These are phyloP conservation scores for Turritopsis dohrnii DNA, from an alignment of 30 jellyfish, hydroid and myxozoan genomes.

Conservation along the genomic window DNA sequence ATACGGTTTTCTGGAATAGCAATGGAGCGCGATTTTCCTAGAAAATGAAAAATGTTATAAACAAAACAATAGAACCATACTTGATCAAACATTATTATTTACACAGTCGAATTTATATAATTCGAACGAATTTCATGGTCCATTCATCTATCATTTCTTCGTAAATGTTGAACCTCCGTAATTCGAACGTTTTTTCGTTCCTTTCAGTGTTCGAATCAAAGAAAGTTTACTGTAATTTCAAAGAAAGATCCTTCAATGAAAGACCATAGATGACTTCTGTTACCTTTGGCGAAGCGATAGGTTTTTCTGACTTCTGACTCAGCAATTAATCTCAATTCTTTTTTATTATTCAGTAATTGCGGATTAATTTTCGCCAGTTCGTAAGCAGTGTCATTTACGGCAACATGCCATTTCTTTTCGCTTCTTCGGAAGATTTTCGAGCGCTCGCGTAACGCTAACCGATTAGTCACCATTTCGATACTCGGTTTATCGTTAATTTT, in stretches of 20 bases:
- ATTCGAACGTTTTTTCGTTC: no score
- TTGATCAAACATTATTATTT: no score
- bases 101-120: no score
- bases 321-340: slow-evolving; percentile 11
- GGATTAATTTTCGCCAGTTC: slow-evolving; percentile 13
- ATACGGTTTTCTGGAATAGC: slow-evolving; percentile 24
- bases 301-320: slow-evolving; percentile 20
- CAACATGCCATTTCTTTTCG: slow-evolving; percentile 27
- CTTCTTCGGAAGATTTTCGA: slow-evolving; percentile 25
- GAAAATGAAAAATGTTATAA: not conserved
- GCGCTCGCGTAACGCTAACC: slow-evolving; percentile 27
- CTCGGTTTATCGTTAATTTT: not conserved
- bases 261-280: not conserved
- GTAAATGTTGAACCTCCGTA: no score
- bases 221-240: no score
- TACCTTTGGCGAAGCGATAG: slow-evolving; percentile 23
- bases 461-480: slow-evolving; percentile 15
- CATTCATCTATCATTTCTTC: no score
- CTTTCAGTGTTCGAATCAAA: no score
- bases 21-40: slow-evolving; percentile 30
- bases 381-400: slow-evolving; percentile 21
- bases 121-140: no score
- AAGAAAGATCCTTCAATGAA: no score
- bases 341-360: not conserved
- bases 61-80: not conserved